Base-by-base conservation (phyloP, 2,113 vertebrate species). In the Turdus rufiventris region DNA sequence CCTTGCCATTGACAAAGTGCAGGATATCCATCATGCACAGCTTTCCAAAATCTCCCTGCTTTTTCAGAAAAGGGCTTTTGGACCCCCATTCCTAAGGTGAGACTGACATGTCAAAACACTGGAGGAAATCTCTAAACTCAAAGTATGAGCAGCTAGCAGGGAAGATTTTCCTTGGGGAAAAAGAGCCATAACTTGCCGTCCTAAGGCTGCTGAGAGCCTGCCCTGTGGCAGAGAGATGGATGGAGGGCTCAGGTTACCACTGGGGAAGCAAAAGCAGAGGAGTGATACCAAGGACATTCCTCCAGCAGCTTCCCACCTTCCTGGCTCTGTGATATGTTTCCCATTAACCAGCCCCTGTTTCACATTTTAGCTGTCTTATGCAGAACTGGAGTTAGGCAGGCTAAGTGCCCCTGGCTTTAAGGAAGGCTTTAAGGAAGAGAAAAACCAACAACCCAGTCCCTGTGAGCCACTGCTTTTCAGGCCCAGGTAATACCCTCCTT, bases 141-240 rank as follows among this genome's bases (percentile, higher is more conserved):
- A 26, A 57, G 60, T 16, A 50, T 2, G 15, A 76, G 13, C 72
- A 89, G 50, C 57, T 26, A 25, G 18, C 13, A 25, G n/a, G 80
- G 79, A 50, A 54, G 40, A 15, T 14, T 31, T 66, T 83, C 65
- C 74, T 63, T 11, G 26, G 63, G 31, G 24, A 42, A 76, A 53
- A 65, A 3, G 4, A 54, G 11, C 4, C 48, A 6, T 12, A 91
- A 48, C 50, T 65, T 47, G 18, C 78, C 43, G 62, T 93, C 81
- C 83, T 29, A 42, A 83, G 0, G 45, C 82, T 56, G 58, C 83
- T 56, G 65, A 92, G 85, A 91, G 80, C 53, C 15, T 42, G 83
- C 72, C 85, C 88, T 53, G 81, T 51, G 84, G 60, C 91, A 36
- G 21, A 0, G 71, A 96, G 96, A 93, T 45, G 92, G 94, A 94